Evolutionary conservation across 2,888 invertebrate genomes (phyloP), one percentile per base, ranked within the genome.

Genomic region (Pharmacophagus antenor): DNA sequence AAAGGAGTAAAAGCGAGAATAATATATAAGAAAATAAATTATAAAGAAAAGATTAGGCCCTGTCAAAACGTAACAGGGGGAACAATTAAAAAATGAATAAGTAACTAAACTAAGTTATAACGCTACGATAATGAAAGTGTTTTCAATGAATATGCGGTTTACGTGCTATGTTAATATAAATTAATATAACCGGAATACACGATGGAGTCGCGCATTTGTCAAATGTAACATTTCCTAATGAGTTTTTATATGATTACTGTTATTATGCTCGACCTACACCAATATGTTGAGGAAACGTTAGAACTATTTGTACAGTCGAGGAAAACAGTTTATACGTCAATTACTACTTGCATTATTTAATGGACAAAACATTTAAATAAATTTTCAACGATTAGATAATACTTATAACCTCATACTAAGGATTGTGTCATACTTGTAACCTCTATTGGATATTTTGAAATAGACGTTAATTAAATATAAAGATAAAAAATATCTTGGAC

Each of bases 301-400:
- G 25, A 59, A 54, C 50, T 44, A 20, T 50, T 56, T 59, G 55
- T 58, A 63, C 61, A 51, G 44, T 56, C 42, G 2, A 18, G 31
- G 17, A 27, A 22, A 46, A 50, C 22, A 54, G 12, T 25, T n/a
- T 48, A 22, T 31, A 27, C n/a, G n/a, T n/a, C n/a, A n/a, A n/a
- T n/a, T n/a, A n/a, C n/a, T 0, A 15, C 31, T 10, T 31, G 15
- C 10, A 31, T 18, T 20, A 0, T 44, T 44, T 20, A 20, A 12
- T 17, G 17, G 17, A 6, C 18, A 8, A 42, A 1, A 8, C 15
- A 42, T 42, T n/a, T n/a, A n/a, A n/a, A n/a, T n/a, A n/a, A n/a
- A n/a, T n/a, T n/a, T n/a, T n/a, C n/a, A n/a, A n/a, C n/a, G n/a
- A n/a, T n/a, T n/a, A n/a, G n/a, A n/a, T n/a, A n/a, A n/a, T n/a